Evolutionary conservation across 2,888 invertebrate genomes (phyloP).

Genomic region (Polyploca ridens): DNA sequence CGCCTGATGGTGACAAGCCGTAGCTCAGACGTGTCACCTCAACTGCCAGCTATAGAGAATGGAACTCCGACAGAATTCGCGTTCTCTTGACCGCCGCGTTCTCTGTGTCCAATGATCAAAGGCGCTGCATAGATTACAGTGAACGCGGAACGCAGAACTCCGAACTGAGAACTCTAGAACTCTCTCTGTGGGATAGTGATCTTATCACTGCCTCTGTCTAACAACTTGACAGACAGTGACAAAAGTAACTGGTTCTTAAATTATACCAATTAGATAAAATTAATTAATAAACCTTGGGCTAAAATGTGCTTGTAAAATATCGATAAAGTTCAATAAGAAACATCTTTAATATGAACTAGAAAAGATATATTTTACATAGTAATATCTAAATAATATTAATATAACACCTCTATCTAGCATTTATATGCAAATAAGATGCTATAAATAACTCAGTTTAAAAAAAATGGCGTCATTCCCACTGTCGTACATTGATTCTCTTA

Average conservation of each 20-base stretch:
- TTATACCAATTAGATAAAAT: neutral
- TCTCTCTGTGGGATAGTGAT: too few relatives aligned
- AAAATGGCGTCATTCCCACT: neutral
- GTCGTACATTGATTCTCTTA: neutral
- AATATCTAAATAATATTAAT: neutral
- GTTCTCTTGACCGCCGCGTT: too few relatives aligned
- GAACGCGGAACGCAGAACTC: too few relatives aligned
- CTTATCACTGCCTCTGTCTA: neutral
- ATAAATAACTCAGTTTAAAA: neutral
- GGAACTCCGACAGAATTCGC: too few relatives aligned
- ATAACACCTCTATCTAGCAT: neutral
- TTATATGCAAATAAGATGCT: neutral
- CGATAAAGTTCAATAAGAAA: neutral
- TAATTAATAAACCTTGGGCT: constrained; percentile 4
- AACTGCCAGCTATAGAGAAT: too few relatives aligned
- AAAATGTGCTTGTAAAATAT: neutral
- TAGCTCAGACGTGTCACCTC: too few relatives aligned
- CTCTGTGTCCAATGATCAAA: too few relatives aligned
- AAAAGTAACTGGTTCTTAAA: neutral
- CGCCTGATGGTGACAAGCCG: too few relatives aligned
- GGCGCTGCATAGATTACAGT: too few relatives aligned
- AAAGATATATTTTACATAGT: neutral
- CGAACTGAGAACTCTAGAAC: too few relatives aligned
- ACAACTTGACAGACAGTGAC: neutral
- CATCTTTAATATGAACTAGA: neutral